Conservation (phyloP, 1,140 invertebrate genomes). For the Bombus breviceps region DNA sequence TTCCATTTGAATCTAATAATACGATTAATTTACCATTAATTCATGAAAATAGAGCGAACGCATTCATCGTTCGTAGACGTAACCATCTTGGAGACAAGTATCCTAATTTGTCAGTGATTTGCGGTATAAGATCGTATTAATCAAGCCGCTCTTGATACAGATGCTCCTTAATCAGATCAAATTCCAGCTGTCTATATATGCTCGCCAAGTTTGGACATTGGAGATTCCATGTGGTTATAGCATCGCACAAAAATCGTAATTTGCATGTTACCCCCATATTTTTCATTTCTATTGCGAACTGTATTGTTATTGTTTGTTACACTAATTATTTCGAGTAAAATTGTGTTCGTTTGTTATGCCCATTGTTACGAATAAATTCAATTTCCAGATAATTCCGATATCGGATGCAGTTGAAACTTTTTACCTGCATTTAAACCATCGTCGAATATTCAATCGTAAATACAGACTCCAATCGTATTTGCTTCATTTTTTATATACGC, state of each 20-base stretch:
- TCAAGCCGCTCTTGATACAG: background rate
- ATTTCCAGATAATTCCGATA: background rate
- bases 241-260: background rate
- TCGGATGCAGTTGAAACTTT: too few relatives aligned
- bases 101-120: background rate
- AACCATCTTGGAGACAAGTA: background rate
- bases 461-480: too few relatives aligned
- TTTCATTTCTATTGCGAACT: background rate
- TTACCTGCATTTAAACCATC: too few relatives aligned
- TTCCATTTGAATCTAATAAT: background rate
- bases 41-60: too few relatives aligned
- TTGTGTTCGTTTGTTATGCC: background rate
- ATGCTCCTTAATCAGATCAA: background rate
- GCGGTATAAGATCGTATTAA: background rate
- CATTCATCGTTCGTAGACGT: background rate
- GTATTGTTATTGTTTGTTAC: background rate
- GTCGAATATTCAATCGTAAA: too few relatives aligned
- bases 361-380: background rate
- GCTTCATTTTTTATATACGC: background rate
- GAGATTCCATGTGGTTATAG: background rate
- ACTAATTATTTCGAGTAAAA: background rate
- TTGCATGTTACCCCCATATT: background rate
- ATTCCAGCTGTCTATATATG: background rate
- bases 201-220: background rate
- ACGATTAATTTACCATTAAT: background rate